These are phyloP conservation scores for Dryocosmus kuriphilus DNA, from an alignment of 2,888 invertebrate species.

Conservation along the genomic window DNA sequence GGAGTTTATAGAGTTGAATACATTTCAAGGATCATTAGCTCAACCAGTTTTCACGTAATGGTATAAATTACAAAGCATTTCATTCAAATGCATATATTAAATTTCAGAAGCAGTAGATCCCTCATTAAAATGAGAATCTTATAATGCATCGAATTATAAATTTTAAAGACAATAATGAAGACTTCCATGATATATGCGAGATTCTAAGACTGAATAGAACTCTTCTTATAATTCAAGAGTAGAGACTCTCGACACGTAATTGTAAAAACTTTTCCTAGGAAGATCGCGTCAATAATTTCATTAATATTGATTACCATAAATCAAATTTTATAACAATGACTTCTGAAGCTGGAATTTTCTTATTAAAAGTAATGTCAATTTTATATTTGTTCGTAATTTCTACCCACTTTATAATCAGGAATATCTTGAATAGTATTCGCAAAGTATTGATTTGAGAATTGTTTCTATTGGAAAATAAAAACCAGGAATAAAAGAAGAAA, in stretches of 20 bases:
- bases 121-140: conserved; percentile 33
- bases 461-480: too few species aligned
- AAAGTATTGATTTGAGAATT: too few species aligned
- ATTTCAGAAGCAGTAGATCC: conserved; percentile 35
- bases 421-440: too few species aligned
- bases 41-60: conserved; percentile 26
- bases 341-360: not conserved
- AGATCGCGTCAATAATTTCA: conserved; percentile 3
- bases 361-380: conserved; percentile 5
- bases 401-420: not conserved
- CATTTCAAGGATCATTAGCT: conserved; percentile 31
- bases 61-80: conserved; percentile 28
- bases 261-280: conserved; percentile 17
- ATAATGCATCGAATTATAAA: conserved; percentile 35
- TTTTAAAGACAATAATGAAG: conserved; percentile 38
- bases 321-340: conserved; percentile 6
- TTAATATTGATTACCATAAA: conserved; percentile 5
- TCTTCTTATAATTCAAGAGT: conserved; percentile 15
- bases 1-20: conserved; percentile 29
- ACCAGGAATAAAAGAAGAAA: too few species aligned
- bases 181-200: not conserved
- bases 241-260: conserved; percentile 15
- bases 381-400: not conserved
- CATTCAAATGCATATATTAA: not conserved
- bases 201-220: conserved; percentile 35